Base-by-base conservation (phyloP, 2,797 vertebrate species). In the Takifugu rubripes region DNA sequence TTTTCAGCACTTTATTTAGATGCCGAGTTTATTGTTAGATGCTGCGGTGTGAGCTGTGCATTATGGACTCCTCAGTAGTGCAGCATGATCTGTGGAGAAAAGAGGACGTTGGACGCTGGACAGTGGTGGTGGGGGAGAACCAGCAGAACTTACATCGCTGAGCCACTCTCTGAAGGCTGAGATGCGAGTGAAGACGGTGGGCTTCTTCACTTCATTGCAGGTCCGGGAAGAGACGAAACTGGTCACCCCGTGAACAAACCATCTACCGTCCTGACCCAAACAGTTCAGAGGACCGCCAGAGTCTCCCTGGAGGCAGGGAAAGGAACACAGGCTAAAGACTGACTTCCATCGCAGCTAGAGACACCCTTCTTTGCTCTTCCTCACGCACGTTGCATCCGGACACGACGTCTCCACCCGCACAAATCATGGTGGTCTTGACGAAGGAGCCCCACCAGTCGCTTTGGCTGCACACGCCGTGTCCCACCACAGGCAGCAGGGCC, bases 401-500 rank as follows among this genome's bases (percentile, higher is more conserved):
- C 0, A 72, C 44, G 17, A 14, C 16, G 55, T 89, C 90, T 21
- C 93, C 93, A 1, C 92, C 93, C 0, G 93, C 93, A 1, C 93
- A 94, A 59, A 94, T 67, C 93, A 94, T 93, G 63, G 78, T 90
- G 14, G 0, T 53, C 71, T 77, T 91, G 66, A 91, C 80, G 0
- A 6, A 40, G 43, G 15, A 43, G 25, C 92, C 89, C 93, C 93
- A 94, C 90, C 92, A 94, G 79, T 87, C 85, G 7, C 52, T 75
- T 44, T 33, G 68, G 16, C 85, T 90, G 74, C 93, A 94, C 50
- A 89, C 83, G 0, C 52, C 58, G 3, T 92, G 44, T 47, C 91
- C 90, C 72, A 94, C 92, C 59, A 92, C 89, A 0, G 93, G 93
- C 42, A 94, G 80, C 52, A 90, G 25, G 3, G 92, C 93, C 79